Evolutionary conservation across 2,113 vertebrate genomes (phyloP).

Genomic region (Caretta caretta): DNA sequence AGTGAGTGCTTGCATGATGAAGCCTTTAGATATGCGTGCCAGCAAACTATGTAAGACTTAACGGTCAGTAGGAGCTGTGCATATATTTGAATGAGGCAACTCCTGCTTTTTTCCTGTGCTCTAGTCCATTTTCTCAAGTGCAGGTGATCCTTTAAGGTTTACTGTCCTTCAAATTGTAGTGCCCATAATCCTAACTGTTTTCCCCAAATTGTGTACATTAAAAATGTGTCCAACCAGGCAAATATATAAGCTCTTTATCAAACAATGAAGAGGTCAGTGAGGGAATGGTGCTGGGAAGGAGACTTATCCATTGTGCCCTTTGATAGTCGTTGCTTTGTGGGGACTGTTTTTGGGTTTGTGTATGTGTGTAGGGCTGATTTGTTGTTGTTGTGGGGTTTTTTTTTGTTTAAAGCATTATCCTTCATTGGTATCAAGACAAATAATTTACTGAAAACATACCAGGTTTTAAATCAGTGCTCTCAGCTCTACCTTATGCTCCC

Average conservation of each 20-base stretch:
- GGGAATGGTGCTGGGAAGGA: no score
- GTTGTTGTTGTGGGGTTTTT: background rate
- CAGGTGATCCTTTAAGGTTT: background rate
- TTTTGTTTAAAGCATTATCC: background rate
- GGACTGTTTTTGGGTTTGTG: no score
- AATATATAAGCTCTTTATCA: no score
- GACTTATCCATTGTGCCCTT: no score
- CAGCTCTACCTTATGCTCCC: background rate
- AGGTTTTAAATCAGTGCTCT: background rate
- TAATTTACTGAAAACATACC: background rate
- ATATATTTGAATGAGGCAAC: background rate
- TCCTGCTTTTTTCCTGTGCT: background rate
- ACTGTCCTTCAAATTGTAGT: background rate
- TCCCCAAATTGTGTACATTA: no score
- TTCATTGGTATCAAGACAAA: background rate
- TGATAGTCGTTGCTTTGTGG: no score
- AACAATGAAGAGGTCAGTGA: no score
- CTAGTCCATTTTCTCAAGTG: background rate
- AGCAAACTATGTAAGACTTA: background rate
- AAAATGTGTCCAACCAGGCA: no score
- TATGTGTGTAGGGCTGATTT: background rate
- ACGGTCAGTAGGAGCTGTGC: background rate
- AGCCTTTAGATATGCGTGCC: background rate
- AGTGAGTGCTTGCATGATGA: background rate
- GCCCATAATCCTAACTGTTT: background rate